A percentile compares a stretch with the other conserved stretches of the same genome.
Conservation (phyloP, 1,140 invertebrate species). For the Lepidurus apus region DNA sequence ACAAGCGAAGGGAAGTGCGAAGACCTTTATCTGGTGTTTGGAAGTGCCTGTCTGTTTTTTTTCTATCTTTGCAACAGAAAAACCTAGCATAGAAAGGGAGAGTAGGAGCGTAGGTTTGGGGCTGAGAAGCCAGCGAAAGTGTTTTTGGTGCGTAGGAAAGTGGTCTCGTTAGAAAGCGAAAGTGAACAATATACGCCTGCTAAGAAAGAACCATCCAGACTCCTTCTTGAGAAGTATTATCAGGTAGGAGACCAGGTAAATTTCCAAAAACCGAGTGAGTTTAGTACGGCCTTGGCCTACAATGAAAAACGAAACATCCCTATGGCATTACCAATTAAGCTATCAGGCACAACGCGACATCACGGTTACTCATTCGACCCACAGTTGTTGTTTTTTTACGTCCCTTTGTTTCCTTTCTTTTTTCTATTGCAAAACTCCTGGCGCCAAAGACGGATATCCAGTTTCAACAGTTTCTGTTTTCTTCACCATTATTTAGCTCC, state of each 20-base stretch:
- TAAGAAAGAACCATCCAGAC: not conserved
- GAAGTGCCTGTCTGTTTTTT: no score
- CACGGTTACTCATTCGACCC: not conserved
- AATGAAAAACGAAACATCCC: conserved; percentile 3
- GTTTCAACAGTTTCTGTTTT: no score
- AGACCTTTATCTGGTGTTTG: not conserved
- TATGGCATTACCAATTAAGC: conserved; percentile 11
- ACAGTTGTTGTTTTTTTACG: not conserved
- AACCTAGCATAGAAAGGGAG: not conserved
- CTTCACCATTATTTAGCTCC: no score
- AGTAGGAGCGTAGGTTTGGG: not conserved
- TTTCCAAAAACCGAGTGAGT: not conserved
- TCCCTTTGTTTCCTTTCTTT: not conserved
- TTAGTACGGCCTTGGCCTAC: conserved; percentile 5
- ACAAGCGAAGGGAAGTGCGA: not conserved
- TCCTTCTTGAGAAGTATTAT: not conserved
- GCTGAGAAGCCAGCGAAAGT: not conserved
- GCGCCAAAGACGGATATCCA: not conserved
- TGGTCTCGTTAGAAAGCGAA: conserved; percentile 2
- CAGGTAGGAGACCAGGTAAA: conserved; percentile 14
- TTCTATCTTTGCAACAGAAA: not conserved
- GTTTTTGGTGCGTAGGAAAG: not conserved
- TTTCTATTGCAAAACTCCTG: not conserved
- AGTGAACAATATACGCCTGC: not conserved
- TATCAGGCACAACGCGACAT: not conserved